phyloP scores from a whole-genome alignment of 2,113 vertebrate species.

The Tragelaphus buxtoni region DNA sequence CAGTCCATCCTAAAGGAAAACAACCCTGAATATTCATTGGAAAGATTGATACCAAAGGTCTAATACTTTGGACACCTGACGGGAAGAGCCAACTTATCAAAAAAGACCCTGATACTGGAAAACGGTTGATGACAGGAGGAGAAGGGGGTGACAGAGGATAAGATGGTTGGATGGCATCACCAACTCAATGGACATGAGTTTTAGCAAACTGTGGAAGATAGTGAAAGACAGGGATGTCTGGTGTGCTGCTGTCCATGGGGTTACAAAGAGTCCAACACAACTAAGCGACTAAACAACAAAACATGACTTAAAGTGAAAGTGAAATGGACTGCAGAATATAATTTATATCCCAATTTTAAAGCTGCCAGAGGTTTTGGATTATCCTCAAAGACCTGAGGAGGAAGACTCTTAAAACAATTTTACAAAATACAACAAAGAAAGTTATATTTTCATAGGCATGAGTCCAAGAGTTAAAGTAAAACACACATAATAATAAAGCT shows the following conservation, averaged over 20 bases:
- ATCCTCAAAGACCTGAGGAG: background rate
- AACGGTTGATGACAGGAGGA: background rate
- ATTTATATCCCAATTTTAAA: background rate
- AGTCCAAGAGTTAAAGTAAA: conserved; percentile 14
- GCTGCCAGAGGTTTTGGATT: background rate
- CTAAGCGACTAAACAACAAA: background rate
- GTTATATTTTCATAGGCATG: background rate
- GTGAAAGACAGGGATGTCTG: background rate
- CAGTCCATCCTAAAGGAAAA: background rate
- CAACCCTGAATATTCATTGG: background rate
- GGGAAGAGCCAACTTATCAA: background rate
- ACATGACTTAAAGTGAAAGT: background rate
- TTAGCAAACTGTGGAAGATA: background rate
- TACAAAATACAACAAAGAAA: background rate
- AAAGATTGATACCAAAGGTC: background rate
- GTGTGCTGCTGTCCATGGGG: background rate
- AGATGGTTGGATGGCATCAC: background rate
- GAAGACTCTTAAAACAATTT: background rate
- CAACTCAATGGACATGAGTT: background rate
- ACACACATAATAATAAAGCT: background rate
- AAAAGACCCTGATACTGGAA: background rate
- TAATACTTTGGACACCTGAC: background rate
- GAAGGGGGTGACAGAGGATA: background rate
- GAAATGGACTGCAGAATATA: background rate
- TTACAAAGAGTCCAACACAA: background rate